Conservation (phyloP, 2,113 vertebrate species). For the Scartelaos histophorus region DNA sequence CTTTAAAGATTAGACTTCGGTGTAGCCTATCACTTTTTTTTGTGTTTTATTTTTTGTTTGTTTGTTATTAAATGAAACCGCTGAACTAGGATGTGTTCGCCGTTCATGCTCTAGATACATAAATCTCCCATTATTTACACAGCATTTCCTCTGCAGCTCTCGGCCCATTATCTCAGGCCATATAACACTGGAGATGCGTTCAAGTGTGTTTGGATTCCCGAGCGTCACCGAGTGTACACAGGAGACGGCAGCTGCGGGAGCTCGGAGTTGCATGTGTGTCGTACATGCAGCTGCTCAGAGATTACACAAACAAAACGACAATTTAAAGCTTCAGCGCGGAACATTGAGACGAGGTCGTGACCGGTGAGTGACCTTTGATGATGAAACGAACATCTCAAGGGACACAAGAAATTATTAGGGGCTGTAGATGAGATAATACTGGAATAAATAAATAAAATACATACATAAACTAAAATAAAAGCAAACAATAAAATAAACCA, state of each 20-base stretch:
- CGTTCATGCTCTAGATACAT: background rate
- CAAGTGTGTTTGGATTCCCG: constrained; percentile 6
- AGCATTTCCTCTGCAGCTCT: background rate
- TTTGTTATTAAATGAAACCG: too few species aligned
- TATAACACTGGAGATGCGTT: background rate
- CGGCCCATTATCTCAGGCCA: background rate
- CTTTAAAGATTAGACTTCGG: too few species aligned
- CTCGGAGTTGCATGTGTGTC: background rate
- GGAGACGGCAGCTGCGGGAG: background rate
- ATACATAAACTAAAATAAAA: too few species aligned
- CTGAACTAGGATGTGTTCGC: background rate
- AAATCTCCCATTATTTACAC: background rate
- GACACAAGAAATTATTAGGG: too few species aligned
- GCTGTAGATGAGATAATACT: too few species aligned
- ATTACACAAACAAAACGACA: too few species aligned
- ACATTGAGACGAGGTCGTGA: background rate
- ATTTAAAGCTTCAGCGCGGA: too few species aligned
- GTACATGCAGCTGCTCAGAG: background rate
- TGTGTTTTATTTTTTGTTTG: too few species aligned
- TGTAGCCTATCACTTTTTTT: too few species aligned
- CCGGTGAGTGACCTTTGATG: background rate
- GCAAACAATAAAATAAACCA: too few species aligned
- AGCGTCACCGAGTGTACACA: background rate
- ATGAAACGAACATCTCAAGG: background rate
- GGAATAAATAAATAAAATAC: too few species aligned